Percentiles rank a stretch among this genome's conserved stretches.
These are phyloP conservation scores for Mobula birostris DNA, from an alignment of 2,113 vertebrate genomes.

Conservation along the genomic window DNA sequence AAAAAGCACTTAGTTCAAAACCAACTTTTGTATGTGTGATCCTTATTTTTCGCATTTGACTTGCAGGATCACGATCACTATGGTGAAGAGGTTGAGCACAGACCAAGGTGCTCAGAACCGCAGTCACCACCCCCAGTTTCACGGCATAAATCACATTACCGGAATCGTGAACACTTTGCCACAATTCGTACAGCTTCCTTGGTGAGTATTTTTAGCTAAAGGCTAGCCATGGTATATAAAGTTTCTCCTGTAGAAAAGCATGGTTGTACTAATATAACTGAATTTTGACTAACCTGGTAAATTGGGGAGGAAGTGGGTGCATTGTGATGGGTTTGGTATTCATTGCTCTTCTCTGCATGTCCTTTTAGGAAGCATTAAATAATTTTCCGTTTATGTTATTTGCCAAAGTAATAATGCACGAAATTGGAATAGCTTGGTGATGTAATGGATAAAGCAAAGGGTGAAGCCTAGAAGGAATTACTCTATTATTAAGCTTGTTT, in stretches of 20 bases:
- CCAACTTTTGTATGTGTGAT: not conserved
- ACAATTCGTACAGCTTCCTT: constrained; percentile 94
- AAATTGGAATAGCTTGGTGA: not conserved
- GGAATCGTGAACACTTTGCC: constrained; percentile 96
- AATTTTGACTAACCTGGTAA: not conserved
- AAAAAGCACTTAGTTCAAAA: not conserved
- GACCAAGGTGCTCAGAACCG: constrained; percentile 69
- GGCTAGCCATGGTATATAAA: not conserved
- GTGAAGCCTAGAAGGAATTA: not conserved
- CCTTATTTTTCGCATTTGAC: constrained; percentile 40
- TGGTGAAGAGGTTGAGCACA: constrained; percentile 72
- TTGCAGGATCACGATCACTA: constrained; percentile 79
- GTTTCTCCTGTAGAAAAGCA: not conserved
- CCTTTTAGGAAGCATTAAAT: not conserved
- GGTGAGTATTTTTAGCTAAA: constrained; percentile 54
- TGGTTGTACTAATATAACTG: not conserved
- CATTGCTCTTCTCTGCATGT: not conserved
- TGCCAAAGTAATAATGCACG: not conserved
- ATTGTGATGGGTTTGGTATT: not conserved
- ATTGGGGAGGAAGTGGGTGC: not conserved
- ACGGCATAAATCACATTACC: constrained; percentile 78
- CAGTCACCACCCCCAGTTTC: constrained; percentile 82
- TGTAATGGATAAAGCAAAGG: not conserved
- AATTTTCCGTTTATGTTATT: not conserved
- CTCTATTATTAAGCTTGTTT: not conserved